phyloP scores from a whole-genome alignment of 1,140 invertebrate genomes.

The Xylocopa sonorina region DNA sequence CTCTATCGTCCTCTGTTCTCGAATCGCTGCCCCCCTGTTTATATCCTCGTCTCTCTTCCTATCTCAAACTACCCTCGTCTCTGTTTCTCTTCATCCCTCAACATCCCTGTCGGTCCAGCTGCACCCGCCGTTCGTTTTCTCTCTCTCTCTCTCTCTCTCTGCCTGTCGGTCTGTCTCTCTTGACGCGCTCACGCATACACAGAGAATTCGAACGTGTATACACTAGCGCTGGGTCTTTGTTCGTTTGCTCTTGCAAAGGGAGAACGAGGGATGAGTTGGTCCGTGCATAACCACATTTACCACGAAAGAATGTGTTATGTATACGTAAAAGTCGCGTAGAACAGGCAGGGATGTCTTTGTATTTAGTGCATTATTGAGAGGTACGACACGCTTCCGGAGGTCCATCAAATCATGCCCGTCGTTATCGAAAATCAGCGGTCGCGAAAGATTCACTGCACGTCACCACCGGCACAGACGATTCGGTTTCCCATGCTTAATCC shows the following conservation, averaged over 20 bases:
- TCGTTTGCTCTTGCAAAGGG: constrained; percentile 30
- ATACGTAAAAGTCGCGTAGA: constrained; percentile 45
- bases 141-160: constrained; percentile 1
- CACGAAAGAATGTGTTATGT: constrained; percentile 60
- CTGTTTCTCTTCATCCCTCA: not conserved
- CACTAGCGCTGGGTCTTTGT: constrained; percentile 12
- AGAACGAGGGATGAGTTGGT: not conserved
- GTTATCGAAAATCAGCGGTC: constrained; percentile 39
- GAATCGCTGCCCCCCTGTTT: not conserved
- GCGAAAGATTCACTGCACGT: constrained; percentile 23
- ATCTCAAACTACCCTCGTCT: not conserved
- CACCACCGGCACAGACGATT: not conserved
- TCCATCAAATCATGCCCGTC: constrained; percentile 41
- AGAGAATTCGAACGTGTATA: constrained; percentile 38
- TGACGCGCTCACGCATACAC: constrained; percentile 41
- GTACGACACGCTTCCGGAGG: constrained; percentile 57
- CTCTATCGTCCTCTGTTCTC: not conserved
- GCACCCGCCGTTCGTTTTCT: constrained; percentile 6
- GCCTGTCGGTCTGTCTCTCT: not conserved
- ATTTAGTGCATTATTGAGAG: constrained; percentile 65
- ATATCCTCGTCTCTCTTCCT: not conserved
- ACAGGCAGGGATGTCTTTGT: constrained; percentile 55
- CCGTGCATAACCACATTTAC: constrained; percentile 50
- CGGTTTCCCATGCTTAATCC: not conserved
- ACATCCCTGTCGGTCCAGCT: constrained; percentile 21